Evolutionary conservation across 2,888 invertebrate species (phyloP).

Genomic region (Phytoseiulus persimilis): DNA sequence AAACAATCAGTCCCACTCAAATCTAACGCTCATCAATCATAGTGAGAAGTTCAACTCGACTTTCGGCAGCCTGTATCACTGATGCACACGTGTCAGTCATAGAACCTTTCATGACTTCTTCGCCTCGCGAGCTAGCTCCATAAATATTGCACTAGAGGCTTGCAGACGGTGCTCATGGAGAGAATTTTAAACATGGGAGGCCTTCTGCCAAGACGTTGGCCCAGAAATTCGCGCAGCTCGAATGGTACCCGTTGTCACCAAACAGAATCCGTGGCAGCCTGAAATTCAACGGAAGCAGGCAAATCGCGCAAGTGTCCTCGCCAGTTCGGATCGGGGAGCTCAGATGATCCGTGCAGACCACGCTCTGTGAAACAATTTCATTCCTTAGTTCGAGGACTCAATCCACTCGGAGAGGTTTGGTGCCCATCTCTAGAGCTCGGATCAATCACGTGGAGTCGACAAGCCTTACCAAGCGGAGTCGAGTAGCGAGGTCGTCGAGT

Average conservation of each 20-base stretch:
- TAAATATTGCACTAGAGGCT: background rate
- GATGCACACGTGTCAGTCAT: too few relatives aligned
- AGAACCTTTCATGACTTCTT: background rate
- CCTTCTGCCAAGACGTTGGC: constrained; percentile 27
- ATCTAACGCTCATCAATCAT: too few relatives aligned
- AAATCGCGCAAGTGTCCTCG: constrained; percentile 13
- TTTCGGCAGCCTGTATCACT: too few relatives aligned
- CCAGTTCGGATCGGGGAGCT: background rate
- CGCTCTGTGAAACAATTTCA: background rate
- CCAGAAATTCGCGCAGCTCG: constrained; percentile 32
- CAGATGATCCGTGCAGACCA: constrained; percentile 25
- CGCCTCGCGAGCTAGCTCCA: background rate
- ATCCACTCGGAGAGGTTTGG: background rate
- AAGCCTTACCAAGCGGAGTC: constrained; percentile 6
- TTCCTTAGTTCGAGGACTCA: background rate
- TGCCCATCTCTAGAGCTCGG: too few relatives aligned
- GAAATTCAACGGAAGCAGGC: background rate
- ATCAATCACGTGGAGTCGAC: background rate
- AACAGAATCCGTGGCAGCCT: constrained; percentile 11
- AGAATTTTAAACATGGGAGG: constrained; percentile 11
- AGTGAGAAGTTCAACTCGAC: too few relatives aligned
- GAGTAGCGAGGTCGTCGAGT: constrained; percentile 22
- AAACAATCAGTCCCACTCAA: too few relatives aligned
- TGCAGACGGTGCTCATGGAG: background rate
- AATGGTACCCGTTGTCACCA: constrained; percentile 11